Percentiles rank a stretch among this genome's conserved stretches.
Conservation (phyloP, 2,113 vertebrate species). For the Gymnorhina tibicen region DNA sequence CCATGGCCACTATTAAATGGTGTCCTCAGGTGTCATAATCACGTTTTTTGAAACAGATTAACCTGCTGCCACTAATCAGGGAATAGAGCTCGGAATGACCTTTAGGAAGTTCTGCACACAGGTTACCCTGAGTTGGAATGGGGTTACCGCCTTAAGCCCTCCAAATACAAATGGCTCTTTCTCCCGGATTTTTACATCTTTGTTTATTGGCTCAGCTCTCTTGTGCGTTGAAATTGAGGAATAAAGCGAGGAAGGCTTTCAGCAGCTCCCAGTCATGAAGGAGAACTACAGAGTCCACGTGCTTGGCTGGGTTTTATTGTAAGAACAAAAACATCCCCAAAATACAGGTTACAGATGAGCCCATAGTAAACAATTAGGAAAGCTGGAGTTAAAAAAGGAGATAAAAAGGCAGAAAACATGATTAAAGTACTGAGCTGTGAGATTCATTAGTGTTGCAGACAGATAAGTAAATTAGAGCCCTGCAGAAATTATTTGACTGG, state of each 20-base stretch:
- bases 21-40: background rate
- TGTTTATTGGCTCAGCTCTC: background rate
- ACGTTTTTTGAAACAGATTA: rapidly evolving
- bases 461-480: slow-evolving; percentile 34
- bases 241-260: background rate
- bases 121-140: rapidly evolving
- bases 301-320: background rate
- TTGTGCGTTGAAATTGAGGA: background rate
- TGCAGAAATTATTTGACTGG: slow-evolving; percentile 46
- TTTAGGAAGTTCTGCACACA: rapidly evolving
- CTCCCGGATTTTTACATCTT: background rate
- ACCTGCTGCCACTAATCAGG: rapidly evolving
- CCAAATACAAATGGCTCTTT: background rate
- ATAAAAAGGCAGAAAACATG: slow-evolving; percentile 3
- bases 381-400: background rate
- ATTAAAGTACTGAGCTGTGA: background rate
- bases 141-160: background rate
- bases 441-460: background rate
- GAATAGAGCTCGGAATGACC: rapidly evolving
- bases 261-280: background rate
- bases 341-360: background rate
- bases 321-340: background rate
- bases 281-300: rapidly evolving
- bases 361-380: background rate
- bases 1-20: background rate